Conservation (phyloP, 2,797 vertebrate species). For the Natrix natrix region DNA sequence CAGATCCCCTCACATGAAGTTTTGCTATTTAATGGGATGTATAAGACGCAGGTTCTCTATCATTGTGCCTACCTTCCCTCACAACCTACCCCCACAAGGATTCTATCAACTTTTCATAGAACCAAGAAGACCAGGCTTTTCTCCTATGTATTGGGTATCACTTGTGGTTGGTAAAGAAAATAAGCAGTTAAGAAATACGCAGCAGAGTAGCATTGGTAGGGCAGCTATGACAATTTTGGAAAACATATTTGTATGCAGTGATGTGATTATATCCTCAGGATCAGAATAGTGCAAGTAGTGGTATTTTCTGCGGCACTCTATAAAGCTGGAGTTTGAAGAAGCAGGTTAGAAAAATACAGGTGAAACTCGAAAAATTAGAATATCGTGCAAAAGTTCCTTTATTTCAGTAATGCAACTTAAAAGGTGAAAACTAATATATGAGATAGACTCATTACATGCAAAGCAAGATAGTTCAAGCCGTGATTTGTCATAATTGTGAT, state of each 20-base stretch:
- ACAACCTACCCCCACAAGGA: not conserved
- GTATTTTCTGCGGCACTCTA: not conserved
- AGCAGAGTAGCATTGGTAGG: not conserved
- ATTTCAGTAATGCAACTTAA: no score
- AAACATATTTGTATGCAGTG: not conserved
- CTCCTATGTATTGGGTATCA: not conserved
- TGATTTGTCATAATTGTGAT: no score
- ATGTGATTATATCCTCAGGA: not conserved
- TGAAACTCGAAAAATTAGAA: no score
- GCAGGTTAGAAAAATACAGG: not conserved
- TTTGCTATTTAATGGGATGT: not conserved
- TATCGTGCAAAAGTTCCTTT: no score
- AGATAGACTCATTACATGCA: no score
- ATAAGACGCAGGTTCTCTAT: not conserved
- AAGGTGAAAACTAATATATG: no score
- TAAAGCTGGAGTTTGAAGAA: not conserved
- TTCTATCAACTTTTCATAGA: not conserved
- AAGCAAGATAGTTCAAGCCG: no score
- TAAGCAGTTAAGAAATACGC: not conserved
- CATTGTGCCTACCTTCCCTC: not conserved
- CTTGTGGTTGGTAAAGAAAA: not conserved
- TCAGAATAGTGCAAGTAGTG: not conserved
- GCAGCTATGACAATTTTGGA: not conserved
- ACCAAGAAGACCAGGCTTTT: not conserved
- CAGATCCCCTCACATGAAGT: not conserved